Conservation (phyloP, 2,113 vertebrate genomes). For the Brienomyrus longianalis region DNA sequence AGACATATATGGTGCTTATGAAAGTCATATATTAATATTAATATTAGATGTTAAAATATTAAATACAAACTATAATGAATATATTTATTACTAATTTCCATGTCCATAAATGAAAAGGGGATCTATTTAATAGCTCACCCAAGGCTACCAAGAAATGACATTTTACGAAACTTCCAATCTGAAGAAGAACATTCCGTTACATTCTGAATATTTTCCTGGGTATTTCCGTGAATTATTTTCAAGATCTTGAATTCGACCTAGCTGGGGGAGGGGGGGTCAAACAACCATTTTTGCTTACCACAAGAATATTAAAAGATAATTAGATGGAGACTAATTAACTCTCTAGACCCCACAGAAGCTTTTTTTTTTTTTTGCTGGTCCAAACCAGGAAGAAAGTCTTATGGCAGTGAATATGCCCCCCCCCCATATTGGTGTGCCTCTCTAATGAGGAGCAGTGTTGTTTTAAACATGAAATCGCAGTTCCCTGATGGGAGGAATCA, state of each 20-base stretch:
- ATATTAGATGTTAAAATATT: neutral
- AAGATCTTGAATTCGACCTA: neutral
- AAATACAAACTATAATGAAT: neutral
- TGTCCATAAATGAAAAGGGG: neutral
- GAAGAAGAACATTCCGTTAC: neutral
- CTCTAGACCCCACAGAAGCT: neutral
- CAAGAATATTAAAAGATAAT: neutral
- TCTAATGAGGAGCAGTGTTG: slow-evolving; percentile 72
- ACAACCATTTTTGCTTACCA: neutral
- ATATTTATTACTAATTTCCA: slow-evolving; percentile 3
- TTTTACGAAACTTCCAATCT: neutral
- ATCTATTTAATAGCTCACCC: neutral
- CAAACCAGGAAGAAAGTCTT: neutral
- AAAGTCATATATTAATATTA: neutral
- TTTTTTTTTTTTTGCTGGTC: neutral
- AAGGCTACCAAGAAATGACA: neutral
- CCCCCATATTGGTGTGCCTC: slow-evolving; percentile 39
- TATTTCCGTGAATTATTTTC: neutral
- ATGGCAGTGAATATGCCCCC: slow-evolving; percentile 10
- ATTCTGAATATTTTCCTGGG: neutral
- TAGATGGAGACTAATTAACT: neutral
- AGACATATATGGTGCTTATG: neutral
- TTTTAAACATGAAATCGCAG: slow-evolving; percentile 69
- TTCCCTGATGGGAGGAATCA: slow-evolving; percentile 56
- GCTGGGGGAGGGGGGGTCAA: neutral